phyloP scores from a whole-genome alignment of 2,888 invertebrate species.

The Dendrolimus houi region DNA sequence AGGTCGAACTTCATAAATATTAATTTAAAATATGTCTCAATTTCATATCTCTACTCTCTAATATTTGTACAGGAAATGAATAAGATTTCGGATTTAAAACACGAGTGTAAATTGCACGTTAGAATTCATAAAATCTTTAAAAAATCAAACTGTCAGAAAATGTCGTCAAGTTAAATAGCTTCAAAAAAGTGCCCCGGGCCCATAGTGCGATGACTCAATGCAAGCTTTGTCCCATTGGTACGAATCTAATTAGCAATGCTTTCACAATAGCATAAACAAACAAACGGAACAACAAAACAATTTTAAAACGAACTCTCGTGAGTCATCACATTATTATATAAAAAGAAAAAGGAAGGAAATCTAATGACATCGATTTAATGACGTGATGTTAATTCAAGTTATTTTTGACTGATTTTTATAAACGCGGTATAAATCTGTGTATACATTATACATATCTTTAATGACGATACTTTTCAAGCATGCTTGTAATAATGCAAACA shows the following conservation, averaged over 20 bases:
- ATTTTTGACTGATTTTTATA: neutral
- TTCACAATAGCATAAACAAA: constrained; percentile 24
- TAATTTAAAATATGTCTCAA: too few species aligned
- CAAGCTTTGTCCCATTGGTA: constrained; percentile 69
- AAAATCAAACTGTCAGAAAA: constrained; percentile 21
- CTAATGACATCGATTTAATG: constrained; percentile 9
- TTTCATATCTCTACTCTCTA: too few species aligned
- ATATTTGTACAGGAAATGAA: too few species aligned
- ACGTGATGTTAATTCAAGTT: constrained; percentile 3
- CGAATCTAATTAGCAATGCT: constrained; percentile 18
- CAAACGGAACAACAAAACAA: constrained; percentile 28
- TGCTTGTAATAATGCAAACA: too few species aligned
- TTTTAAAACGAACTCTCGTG: constrained; percentile 51
- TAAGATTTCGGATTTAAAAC: too few species aligned
- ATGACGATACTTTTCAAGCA: too few species aligned
- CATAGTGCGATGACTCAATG: constrained; percentile 77
- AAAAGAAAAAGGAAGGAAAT: constrained; percentile 32
- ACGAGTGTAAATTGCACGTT: too few species aligned
- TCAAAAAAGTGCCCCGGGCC: constrained; percentile 34
- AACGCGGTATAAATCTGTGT: too few species aligned
- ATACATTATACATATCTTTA: too few species aligned
- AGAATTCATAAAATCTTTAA: too few species aligned
- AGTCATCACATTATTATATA: constrained; percentile 67
- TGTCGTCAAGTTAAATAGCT: constrained; percentile 27
- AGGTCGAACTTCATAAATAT: too few species aligned